Evolutionary conservation across 1,140 invertebrate genomes (phyloP).

Genomic region (Conus betulinus): DNA sequence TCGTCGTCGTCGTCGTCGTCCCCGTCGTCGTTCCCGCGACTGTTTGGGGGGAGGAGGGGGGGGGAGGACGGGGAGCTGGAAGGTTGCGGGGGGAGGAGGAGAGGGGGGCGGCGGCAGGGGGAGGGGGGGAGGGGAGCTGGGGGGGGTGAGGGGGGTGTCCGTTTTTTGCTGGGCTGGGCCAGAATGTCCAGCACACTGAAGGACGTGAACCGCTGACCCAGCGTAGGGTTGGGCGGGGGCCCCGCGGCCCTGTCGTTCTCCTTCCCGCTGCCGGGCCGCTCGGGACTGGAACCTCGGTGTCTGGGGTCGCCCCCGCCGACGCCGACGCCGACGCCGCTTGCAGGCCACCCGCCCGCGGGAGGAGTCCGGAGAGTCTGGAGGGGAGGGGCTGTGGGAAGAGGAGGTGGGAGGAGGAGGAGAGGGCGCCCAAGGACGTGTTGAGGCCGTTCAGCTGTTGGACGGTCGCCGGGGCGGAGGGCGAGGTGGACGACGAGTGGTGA

Average conservation of each 20-base stretch:
- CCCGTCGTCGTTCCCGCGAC: not conserved
- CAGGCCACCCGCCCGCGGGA: not conserved
- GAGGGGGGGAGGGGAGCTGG: not conserved
- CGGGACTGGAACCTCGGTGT: not conserved
- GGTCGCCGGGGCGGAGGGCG: not conserved
- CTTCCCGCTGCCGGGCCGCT: slow-evolving; percentile 8
- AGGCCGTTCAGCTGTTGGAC: not conserved
- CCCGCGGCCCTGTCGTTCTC: not conserved
- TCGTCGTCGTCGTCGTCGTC: not conserved
- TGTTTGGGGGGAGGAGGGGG: not conserved
- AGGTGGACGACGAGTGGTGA: not conserved
- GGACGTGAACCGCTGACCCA: not conserved
- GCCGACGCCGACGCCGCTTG: too few species aligned
- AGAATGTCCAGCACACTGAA: slow-evolving; percentile 26
- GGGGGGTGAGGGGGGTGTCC: not conserved
- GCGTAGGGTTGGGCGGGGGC: not conserved
- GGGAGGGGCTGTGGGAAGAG: not conserved
- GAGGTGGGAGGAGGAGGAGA: not conserved
- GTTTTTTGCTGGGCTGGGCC: slow-evolving; percentile 4
- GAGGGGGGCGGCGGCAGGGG: not conserved
- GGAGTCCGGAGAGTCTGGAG: slow-evolving; percentile 3
- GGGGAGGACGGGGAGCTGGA: not conserved
- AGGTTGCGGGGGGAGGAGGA: not conserved
- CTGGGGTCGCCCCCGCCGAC: not conserved
- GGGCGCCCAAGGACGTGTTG: not conserved